A percentile compares a stretch with the other conserved stretches of the same genome.
Evolutionary conservation across 2,113 vertebrate genomes (phyloP).

Genomic region (Pollimyrus isidori): DNA sequence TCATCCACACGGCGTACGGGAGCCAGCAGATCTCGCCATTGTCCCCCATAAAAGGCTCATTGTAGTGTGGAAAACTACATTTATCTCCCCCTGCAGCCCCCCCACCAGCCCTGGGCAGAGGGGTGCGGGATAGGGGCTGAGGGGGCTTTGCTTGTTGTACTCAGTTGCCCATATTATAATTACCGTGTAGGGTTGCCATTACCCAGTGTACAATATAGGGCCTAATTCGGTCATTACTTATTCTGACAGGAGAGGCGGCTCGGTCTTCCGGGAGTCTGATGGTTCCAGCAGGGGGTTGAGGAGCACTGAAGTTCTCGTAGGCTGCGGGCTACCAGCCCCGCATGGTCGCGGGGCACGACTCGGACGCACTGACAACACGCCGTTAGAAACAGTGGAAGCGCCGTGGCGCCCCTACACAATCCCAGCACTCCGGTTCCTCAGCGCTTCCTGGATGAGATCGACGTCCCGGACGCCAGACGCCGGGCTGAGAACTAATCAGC

Average conservation of each 20-base stretch:
- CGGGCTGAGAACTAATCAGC: not conserved
- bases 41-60: conserved; percentile 77
- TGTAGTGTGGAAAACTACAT: conserved; percentile 72
- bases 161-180: conserved; percentile 66
- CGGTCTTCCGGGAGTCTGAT: conserved; percentile 60
- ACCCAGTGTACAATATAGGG: conserved; percentile 71
- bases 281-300: conserved; percentile 56
- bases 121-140: conserved; percentile 50
- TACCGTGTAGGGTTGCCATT: conserved; percentile 59
- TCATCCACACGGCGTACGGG: conserved; percentile 50
- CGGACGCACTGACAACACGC: not conserved
- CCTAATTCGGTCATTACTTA: conserved; percentile 75
- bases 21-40: conserved; percentile 68
- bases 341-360: not conserved
- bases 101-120: conserved; percentile 51
- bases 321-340: not conserved
- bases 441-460: not conserved
- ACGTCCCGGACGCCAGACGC: not conserved
- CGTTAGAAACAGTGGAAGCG: not conserved
- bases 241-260: conserved; percentile 53
- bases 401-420: not conserved
- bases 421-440: not conserved
- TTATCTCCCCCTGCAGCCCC: conserved; percentile 54
- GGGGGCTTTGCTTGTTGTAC: conserved; percentile 60
- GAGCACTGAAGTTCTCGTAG: conserved; percentile 27